Evolutionary conservation across 1,140 invertebrate genomes (phyloP).

Genomic region (Aplysia californica): DNA sequence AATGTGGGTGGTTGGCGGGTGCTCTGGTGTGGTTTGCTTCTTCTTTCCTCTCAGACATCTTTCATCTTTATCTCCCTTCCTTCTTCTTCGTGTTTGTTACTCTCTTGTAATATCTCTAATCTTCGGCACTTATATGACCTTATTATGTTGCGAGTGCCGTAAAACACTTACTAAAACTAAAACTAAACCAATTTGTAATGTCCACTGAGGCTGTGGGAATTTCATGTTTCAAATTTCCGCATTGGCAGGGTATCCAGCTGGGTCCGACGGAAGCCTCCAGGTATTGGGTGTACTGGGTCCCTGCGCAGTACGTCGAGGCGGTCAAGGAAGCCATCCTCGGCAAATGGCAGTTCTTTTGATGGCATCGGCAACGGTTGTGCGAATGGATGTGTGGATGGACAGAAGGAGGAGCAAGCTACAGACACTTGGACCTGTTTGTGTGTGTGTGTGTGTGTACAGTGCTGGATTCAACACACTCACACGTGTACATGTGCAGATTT

Average conservation of each 20-base stretch:
- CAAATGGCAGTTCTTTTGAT: constrained; percentile 85
- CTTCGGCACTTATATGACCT: too few species aligned
- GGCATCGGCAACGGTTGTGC: neutral
- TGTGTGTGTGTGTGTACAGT: neutral
- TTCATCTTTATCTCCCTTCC: too few species aligned
- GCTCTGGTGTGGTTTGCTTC: too few species aligned
- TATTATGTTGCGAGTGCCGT: too few species aligned
- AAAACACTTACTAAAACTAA: too few species aligned
- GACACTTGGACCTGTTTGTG: neutral
- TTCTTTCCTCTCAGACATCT: too few species aligned
- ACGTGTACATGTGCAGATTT: neutral
- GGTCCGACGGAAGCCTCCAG: constrained; percentile 64
- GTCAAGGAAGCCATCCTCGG: constrained; percentile 92
- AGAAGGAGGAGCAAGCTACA: neutral
- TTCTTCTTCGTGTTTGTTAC: too few species aligned
- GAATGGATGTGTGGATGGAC: neutral
- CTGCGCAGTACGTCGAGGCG: constrained; percentile 87
- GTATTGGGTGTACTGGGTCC: constrained; percentile 97
- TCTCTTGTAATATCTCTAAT: too few species aligned
- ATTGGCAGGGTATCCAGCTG: constrained; percentile 59
- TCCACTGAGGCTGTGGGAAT: too few species aligned
- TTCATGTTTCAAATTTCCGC: too few species aligned
- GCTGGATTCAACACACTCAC: neutral
- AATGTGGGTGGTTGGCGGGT: too few species aligned
- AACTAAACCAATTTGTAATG: too few species aligned